Base-by-base conservation (phyloP, 2,113 vertebrate species). In the Sphaerodactylus townsendi region DNA sequence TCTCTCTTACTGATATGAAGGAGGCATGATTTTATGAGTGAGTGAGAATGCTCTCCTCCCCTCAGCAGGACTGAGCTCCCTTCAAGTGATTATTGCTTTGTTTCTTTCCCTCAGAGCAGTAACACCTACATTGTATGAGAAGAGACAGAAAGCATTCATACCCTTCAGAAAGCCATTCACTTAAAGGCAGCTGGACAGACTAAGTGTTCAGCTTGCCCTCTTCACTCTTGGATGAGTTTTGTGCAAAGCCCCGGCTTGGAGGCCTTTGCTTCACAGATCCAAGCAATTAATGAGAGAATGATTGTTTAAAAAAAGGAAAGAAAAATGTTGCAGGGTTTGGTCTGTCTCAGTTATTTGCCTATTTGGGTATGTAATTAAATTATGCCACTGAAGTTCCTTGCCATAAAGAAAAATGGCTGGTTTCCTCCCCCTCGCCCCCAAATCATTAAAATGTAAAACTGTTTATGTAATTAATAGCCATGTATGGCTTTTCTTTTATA, bases 171-270 rank as follows among this genome's bases (percentile, higher is more conserved):
- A 92, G 90, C 92, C 94, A 88, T 95, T 96, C 96, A 95, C 93
- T 88, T 85, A 81, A 56, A 92, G 94, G 95, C 95, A 96, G 95
- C 94, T 96, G 96, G 94, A 95, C 93, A 85, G 92, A 93, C 94
- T 92, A 89, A 93, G 92, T 44, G 90, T 33, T 95, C 87, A 2
- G 44, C 89, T 93, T 85, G 91, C 95, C 93, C 96, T 95, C 94
- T 96, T 96, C 95, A 95, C 96, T 96, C 95, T 94, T 95, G 95
- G 95, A 90, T 94, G 95, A 95, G 94, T 96, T 96, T 95, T 95
- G 95, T 96, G 93, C 95, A 95, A 96, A 96, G 93, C 95, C 86
- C 0, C 0, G 83, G 46, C 82, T 88, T 59, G 64, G 82, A 92
- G 85, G 80, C 93, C 91, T 91, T 93, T 82, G 84, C 93, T 90